These are phyloP conservation scores for Hoplodrina blanda DNA, from an alignment of 2,888 invertebrate genomes.

Conservation along the genomic window DNA sequence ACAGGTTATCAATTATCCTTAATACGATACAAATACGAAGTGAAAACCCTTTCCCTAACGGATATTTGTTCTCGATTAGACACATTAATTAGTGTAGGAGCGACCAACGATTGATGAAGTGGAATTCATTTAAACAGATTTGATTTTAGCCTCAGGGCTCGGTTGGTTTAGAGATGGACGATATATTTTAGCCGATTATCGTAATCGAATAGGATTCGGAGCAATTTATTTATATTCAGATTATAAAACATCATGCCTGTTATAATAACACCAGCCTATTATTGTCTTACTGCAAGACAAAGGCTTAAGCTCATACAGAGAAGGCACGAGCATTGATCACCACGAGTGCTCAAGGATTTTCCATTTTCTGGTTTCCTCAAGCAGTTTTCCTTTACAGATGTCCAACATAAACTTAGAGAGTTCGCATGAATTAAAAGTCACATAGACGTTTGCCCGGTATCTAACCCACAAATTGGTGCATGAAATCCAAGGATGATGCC, in stretches of 20 bases:
- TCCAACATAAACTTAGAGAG: too few species aligned
- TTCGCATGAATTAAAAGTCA: too few species aligned
- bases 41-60: slow-evolving; percentile 44
- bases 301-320: too few species aligned
- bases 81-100: slow-evolving; percentile 68
- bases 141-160: slow-evolving; percentile 54
- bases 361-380: too few species aligned
- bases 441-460: too few species aligned
- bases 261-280: background rate
- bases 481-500: too few species aligned
- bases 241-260: background rate
- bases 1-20: slow-evolving; percentile 61
- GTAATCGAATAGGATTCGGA: background rate
- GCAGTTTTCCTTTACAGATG: too few species aligned
- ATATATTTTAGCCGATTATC: slow-evolving; percentile 1
- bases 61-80: slow-evolving; percentile 71
- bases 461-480: too few species aligned
- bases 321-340: too few species aligned
- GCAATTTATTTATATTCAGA: background rate
- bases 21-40: slow-evolving; percentile 59
- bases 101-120: slow-evolving; percentile 67
- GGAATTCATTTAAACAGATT: slow-evolving; percentile 68
- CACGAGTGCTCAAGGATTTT: too few species aligned
- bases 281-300: too few species aligned
- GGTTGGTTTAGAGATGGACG: slow-evolving; percentile 12